Percentiles rank a stretch among this genome's conserved stretches.
phyloP scores from a whole-genome alignment of 2,888 invertebrate species.

The Acanthosoma haemorrhoidale region DNA sequence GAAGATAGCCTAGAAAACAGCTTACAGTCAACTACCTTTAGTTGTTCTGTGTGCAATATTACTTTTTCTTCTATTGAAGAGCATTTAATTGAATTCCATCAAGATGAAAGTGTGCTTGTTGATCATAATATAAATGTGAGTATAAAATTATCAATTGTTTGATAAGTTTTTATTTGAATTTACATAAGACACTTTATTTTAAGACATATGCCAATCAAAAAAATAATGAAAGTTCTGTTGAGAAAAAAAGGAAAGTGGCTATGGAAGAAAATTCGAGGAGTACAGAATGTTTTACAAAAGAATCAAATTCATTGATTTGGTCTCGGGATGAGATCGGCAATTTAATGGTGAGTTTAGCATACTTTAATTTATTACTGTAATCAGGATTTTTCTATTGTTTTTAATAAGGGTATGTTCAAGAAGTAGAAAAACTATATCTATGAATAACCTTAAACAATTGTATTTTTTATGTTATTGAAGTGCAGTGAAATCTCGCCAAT shows the following conservation, averaged over 20 bases:
- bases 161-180: background rate
- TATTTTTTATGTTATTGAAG: too few species aligned
- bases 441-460: too few species aligned
- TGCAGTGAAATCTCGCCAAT: too few species aligned
- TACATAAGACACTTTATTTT: background rate
- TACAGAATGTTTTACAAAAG: background rate
- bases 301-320: background rate
- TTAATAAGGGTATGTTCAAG: too few species aligned
- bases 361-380: background rate
- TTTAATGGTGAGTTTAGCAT: background rate
- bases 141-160: background rate
- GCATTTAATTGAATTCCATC: constrained; percentile 24
- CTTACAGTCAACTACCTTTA: background rate
- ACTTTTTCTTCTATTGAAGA: constrained; percentile 21
- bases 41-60: constrained; percentile 23
- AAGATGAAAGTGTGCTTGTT: constrained; percentile 25
- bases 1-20: background rate
- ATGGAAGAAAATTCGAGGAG: background rate
- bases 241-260: background rate
- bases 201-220: background rate
- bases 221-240: background rate
- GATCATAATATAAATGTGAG: background rate
- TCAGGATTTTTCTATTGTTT: background rate
- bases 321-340: background rate
- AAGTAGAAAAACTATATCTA: too few species aligned